phyloP scores from a whole-genome alignment of 2,113 vertebrate species.

The Forbesichthys agassizii region DNA sequence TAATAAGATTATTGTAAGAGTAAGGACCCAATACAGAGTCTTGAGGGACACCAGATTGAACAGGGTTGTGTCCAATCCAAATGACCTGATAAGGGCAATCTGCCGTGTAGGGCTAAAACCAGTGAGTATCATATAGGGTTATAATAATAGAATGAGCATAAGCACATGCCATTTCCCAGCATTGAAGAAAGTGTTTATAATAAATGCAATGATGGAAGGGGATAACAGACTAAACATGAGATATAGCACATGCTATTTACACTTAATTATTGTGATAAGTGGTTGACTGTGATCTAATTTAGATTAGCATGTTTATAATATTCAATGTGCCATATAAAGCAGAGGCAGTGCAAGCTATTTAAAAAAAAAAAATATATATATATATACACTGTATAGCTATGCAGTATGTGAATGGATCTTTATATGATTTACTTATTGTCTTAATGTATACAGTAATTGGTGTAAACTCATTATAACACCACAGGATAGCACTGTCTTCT shows the following conservation, averaged over 20 bases:
- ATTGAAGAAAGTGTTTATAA: no score
- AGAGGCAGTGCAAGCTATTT: constrained; percentile 62
- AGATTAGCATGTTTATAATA: constrained; percentile 72
- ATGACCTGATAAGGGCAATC: no score
- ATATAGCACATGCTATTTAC: background rate
- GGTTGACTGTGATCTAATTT: constrained; percentile 57
- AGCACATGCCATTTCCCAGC: no score
- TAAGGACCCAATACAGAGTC: no score
- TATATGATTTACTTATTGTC: constrained; percentile 56
- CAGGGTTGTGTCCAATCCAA: no score
- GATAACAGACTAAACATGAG: no score
- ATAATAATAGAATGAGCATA: no score
- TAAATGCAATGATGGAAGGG: no score
- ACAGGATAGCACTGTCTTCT: constrained; percentile 30
- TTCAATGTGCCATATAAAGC: constrained; percentile 64
- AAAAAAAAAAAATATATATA: constrained; percentile 34
- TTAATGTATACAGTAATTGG: constrained; percentile 39
- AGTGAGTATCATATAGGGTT: no score
- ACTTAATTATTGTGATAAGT: constrained; percentile 36
- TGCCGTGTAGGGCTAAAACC: no score
- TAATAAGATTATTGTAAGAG: no score
- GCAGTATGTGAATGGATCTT: constrained; percentile 47
- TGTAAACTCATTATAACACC: constrained; percentile 45
- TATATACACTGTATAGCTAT: constrained; percentile 15
- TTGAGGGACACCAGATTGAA: no score